phyloP scores from a whole-genome alignment of 2,797 vertebrate genomes.

The Siniperca obscura region DNA sequence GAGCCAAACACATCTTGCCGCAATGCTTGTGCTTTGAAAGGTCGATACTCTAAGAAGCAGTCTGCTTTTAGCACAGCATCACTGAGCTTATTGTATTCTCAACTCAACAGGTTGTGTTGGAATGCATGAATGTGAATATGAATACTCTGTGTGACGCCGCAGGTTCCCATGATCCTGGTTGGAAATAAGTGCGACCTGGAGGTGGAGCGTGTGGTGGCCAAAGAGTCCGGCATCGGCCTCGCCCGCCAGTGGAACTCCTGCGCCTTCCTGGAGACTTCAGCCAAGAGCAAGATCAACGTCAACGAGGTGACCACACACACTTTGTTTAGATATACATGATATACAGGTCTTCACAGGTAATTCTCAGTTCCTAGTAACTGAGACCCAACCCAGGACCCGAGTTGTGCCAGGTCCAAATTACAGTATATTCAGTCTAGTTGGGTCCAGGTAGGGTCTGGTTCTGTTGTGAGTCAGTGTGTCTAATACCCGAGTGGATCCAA shows the following conservation, averaged over 20 bases:
- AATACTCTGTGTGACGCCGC: not conserved
- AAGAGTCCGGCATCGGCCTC: constrained; percentile 95
- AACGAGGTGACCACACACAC: constrained; percentile 88
- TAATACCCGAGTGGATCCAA: no score
- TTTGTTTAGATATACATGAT: not conserved
- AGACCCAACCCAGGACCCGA: not conserved
- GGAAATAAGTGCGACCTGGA: constrained; percentile 99
- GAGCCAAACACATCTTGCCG: no score
- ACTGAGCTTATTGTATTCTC: not conserved
- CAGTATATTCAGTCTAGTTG: not conserved
- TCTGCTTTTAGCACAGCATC: not conserved
- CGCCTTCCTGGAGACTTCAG: constrained; percentile 99
- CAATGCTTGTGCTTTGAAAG: no score
- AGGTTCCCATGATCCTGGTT: constrained; percentile 99
- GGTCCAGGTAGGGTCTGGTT: not conserved
- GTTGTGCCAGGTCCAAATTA: not conserved
- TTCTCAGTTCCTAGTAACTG: no score
- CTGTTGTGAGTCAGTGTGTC: not conserved
- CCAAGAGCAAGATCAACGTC: constrained; percentile 99
- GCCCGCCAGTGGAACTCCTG: constrained; percentile 99
- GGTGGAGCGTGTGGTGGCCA: constrained; percentile 96
- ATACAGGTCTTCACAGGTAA: not conserved
- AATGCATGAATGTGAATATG: not conserved
- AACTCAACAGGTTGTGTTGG: not conserved
- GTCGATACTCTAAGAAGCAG: no score